Percentiles rank a stretch among this genome's conserved stretches.
phyloP scores from a whole-genome alignment of 2,797 vertebrate genomes.

The Enteromius trimaculatus region DNA sequence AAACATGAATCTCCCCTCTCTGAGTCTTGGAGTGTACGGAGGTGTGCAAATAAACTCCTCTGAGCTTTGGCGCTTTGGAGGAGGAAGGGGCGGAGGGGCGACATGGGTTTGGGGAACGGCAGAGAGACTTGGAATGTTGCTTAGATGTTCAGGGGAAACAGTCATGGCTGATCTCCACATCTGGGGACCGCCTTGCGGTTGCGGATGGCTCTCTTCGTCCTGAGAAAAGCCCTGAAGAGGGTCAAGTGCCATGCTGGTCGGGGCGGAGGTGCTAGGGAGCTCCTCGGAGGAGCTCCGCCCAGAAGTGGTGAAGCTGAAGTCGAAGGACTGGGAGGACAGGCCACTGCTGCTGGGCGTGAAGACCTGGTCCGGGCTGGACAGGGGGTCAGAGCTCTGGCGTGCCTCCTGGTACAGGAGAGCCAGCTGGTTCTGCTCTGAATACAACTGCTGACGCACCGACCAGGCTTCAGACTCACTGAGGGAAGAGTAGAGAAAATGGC shows the following conservation, averaged over 20 bases:
- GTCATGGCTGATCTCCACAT: constrained; percentile 49
- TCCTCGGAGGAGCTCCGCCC: constrained; percentile 63
- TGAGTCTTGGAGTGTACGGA: constrained; percentile 76
- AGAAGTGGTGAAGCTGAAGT: constrained; percentile 64
- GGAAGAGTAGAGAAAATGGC: constrained; percentile 24
- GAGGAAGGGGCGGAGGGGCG: constrained; percentile 9
- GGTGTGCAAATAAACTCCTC: constrained; percentile 78
- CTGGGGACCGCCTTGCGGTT: constrained; percentile 49
- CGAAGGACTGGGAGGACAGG: constrained; percentile 70
- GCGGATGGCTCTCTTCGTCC: constrained; percentile 63
- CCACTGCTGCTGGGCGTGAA: constrained; percentile 73
- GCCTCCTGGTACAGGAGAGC: constrained; percentile 71
- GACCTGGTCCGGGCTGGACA: constrained; percentile 75
- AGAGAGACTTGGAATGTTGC: neutral
- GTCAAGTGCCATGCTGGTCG: constrained; percentile 31
- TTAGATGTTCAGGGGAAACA: constrained; percentile 26
- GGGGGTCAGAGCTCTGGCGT: constrained; percentile 70
- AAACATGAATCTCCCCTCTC: constrained; percentile 74
- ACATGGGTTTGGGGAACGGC: constrained; percentile 27
- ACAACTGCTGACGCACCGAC: constrained; percentile 80
- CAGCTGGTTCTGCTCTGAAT: constrained; percentile 75
- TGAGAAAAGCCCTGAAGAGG: constrained; percentile 63
- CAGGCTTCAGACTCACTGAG: constrained; percentile 80
- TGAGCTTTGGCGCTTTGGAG: constrained; percentile 48
- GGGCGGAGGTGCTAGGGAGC: constrained; percentile 40